A percentile compares a stretch with the other conserved stretches of the same genome.
These are phyloP conservation scores for Nymphalis io DNA, from an alignment of 1,140 invertebrate species.

Conservation along the genomic window DNA sequence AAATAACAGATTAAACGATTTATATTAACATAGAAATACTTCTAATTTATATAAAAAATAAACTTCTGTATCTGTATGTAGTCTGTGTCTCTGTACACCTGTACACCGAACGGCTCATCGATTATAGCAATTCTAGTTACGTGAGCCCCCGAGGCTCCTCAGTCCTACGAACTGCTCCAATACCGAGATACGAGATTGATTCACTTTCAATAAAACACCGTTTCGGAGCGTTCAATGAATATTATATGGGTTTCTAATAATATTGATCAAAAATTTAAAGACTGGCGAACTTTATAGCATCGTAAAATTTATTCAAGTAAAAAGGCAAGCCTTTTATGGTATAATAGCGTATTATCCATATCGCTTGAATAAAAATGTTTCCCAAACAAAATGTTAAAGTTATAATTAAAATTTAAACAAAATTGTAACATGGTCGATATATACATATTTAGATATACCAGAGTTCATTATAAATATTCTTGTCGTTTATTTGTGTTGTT, in stretches of 20 bases:
- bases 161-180: conserved; percentile 5
- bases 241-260: conserved; percentile 23
- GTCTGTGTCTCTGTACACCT: not conserved
- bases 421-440: no score
- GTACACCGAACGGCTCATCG: not conserved
- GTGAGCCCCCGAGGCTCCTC: not conserved
- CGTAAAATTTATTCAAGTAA: conserved; percentile 11
- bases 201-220: conserved; percentile 25
- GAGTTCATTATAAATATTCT: no score
- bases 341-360: no score
- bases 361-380: not conserved
- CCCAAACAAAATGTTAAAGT: no score
- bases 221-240: conserved; percentile 18
- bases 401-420: no score
- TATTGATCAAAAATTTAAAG: conserved; percentile 13
- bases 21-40: no score
- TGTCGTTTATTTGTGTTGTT: no score
- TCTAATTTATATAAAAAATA: no score
- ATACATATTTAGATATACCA: no score
- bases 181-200: conserved; percentile 10
- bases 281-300: conserved; percentile 12
- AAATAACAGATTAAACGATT: no score
- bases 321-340: not conserved
- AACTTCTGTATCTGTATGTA: no score
- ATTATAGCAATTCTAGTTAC: not conserved